A percentile compares a stretch with the other conserved stretches of the same genome.
These are phyloP conservation scores for Betta splendens DNA, from an alignment of 2,797 vertebrate genomes.

Conservation along the genomic window DNA sequence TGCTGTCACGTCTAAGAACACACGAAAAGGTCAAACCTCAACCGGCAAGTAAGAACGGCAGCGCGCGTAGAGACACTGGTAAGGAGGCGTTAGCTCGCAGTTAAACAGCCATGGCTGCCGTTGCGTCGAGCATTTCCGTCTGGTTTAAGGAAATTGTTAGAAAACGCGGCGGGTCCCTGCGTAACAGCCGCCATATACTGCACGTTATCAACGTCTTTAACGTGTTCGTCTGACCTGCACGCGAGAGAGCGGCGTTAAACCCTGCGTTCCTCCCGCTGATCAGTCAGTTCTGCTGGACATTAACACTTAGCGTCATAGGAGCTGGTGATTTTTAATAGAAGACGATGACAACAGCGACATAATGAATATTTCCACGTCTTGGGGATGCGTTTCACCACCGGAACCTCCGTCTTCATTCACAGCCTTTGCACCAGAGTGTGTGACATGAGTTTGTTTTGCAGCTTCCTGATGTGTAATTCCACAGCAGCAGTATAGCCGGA, in stretches of 20 bases:
- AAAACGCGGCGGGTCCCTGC: background rate
- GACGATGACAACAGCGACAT: too few species aligned
- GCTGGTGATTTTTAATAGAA: too few species aligned
- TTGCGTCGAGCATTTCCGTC: background rate
- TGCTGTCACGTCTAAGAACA: constrained; percentile 11
- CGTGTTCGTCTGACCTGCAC: background rate
- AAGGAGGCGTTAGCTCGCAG: constrained; percentile 1
- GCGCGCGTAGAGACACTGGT: constrained; percentile 5
- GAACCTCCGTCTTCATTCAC: too few species aligned
- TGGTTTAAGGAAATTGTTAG: background rate
- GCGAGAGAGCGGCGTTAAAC: background rate
- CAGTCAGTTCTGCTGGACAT: background rate
- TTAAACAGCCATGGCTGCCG: too few species aligned
- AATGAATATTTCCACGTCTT: background rate
- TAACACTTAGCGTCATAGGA: too few species aligned
- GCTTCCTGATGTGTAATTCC: too few species aligned
- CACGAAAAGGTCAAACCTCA: constrained; percentile 55
- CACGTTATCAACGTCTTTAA: background rate
- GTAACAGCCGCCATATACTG: background rate
- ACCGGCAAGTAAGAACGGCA: constrained; percentile 48
- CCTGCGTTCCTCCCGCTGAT: too few species aligned
- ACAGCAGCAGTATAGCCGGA: too few species aligned
- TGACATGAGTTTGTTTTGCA: too few species aligned
- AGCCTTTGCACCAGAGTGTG: too few species aligned
- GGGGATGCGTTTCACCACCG: too few species aligned